Evolutionary conservation across 2,797 vertebrate genomes (phyloP).

Genomic region (Falco peregrinus): DNA sequence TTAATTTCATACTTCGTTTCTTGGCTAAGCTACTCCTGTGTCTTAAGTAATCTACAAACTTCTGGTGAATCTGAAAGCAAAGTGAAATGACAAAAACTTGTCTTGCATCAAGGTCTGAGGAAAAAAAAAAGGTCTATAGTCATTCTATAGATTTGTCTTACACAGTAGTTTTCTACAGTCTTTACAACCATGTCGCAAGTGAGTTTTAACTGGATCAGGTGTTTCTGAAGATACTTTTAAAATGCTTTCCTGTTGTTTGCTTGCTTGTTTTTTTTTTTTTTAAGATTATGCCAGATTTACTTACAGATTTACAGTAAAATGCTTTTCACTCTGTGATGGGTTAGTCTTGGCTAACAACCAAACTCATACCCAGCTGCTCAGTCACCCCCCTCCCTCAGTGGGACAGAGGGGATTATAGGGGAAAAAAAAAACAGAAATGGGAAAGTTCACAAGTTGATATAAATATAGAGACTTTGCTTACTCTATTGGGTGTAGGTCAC

Average conservation of each 20-base stretch:
- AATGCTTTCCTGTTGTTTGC: not conserved
- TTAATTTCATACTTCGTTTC: not conserved
- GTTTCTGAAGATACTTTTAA: not conserved
- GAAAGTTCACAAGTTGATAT: not conserved
- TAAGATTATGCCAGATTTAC: not conserved
- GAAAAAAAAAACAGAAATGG: not conserved
- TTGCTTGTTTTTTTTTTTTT: not conserved
- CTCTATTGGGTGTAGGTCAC: not conserved
- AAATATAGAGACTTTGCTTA: not conserved
- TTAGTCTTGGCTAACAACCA: not conserved
- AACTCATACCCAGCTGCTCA: not conserved
- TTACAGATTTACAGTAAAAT: not conserved
- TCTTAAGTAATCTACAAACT: conserved; percentile 52
- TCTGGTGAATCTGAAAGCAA: conserved; percentile 40
- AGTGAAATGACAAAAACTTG: conserved; percentile 57
- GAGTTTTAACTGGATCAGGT: not conserved
- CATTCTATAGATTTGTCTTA: not conserved
- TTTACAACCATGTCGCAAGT: not conserved
- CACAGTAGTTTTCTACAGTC: not conserved
- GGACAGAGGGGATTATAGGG: not conserved
- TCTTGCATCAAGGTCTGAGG: not conserved
- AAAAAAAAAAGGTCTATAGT: conserved; percentile 3
- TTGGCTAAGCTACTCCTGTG: not conserved
- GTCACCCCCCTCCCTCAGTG: not conserved
- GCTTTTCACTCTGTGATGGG: not conserved